A percentile compares a stretch with the other conserved stretches of the same genome.
Evolutionary conservation across 2,113 vertebrate genomes (phyloP).

Genomic region (Gallinago jamesoni): DNA sequence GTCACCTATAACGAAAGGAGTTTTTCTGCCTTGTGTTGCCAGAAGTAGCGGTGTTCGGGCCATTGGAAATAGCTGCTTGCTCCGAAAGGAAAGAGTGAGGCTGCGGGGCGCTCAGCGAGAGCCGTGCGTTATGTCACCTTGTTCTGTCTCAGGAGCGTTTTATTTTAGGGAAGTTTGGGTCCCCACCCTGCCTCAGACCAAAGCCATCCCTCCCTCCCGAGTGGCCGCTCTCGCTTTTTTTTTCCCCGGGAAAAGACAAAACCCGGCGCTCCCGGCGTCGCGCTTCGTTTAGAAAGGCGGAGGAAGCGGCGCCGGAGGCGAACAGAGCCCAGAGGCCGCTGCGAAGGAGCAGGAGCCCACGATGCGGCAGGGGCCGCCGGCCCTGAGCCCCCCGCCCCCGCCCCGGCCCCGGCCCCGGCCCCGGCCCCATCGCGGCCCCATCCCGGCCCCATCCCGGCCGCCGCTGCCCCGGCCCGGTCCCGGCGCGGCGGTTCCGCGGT

Average conservation of each 20-base stretch:
- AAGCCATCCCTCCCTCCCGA: not conserved
- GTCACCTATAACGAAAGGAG: not conserved
- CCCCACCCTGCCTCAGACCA: not conserved
- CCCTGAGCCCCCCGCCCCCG: not conserved
- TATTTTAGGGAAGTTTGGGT: not conserved
- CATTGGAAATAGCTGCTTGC: fast-evolving
- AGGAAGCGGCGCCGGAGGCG: not conserved
- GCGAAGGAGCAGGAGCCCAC: not conserved
- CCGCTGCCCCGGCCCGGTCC: not conserved
- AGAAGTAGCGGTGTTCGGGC: not conserved
- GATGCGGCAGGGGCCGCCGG: not conserved
- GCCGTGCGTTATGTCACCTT: not conserved
- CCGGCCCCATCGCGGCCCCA: not conserved
- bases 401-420: no score
- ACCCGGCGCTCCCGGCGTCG: no score
- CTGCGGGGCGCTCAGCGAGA: not conserved
- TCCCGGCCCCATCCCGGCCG: not conserved
- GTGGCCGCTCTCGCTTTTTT: not conserved
- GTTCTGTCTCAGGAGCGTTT: not conserved
- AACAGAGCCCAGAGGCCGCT: not conserved
- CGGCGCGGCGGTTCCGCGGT: conserved; percentile 74
- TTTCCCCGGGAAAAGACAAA: not conserved
- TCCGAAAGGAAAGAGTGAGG: not conserved
- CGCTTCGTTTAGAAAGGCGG: not conserved
- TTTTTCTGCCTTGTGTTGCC: not conserved